Evolutionary conservation across 2,888 invertebrate species (phyloP).

Genomic region (Lumbricus terrestris): DNA sequence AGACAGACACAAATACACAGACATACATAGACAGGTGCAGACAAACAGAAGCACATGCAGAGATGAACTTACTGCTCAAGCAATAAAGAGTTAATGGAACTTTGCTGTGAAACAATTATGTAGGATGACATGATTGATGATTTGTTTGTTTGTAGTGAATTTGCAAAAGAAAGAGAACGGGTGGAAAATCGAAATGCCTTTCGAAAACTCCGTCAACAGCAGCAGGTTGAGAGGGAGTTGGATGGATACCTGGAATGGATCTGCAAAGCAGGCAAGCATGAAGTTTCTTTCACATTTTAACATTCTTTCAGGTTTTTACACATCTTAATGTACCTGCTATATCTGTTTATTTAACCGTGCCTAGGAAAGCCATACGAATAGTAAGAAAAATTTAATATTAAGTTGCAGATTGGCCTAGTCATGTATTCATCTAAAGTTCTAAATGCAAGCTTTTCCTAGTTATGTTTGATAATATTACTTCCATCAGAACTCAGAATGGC

Average conservation of each 20-base stretch:
- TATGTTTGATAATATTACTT: too few relatives aligned
- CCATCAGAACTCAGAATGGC: too few relatives aligned
- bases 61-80: too few relatives aligned
- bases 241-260: slow-evolving; percentile 99
- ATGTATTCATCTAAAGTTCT: too few relatives aligned
- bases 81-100: too few relatives aligned
- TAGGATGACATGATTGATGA: not conserved
- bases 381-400: too few relatives aligned
- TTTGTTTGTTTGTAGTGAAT: slow-evolving; percentile 74
- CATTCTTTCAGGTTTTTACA: not conserved
- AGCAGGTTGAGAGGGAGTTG: slow-evolving; percentile 95
- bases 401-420: too few relatives aligned
- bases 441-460: too few relatives aligned
- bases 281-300: not conserved
- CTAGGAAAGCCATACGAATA: not conserved
- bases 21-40: too few relatives aligned
- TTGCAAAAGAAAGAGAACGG: slow-evolving; percentile 99
- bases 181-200: slow-evolving; percentile 99
- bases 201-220: slow-evolving; percentile 95
- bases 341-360: too few relatives aligned
- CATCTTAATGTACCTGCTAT: not conserved
- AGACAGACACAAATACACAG: not conserved
- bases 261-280: slow-evolving; percentile 88
- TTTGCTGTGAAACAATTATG: not conserved
- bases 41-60: too few relatives aligned